Evolutionary conservation across 2,797 vertebrate species (phyloP), one percentile per base, ranked within the genome.

Genomic region (Geotria australis): DNA sequence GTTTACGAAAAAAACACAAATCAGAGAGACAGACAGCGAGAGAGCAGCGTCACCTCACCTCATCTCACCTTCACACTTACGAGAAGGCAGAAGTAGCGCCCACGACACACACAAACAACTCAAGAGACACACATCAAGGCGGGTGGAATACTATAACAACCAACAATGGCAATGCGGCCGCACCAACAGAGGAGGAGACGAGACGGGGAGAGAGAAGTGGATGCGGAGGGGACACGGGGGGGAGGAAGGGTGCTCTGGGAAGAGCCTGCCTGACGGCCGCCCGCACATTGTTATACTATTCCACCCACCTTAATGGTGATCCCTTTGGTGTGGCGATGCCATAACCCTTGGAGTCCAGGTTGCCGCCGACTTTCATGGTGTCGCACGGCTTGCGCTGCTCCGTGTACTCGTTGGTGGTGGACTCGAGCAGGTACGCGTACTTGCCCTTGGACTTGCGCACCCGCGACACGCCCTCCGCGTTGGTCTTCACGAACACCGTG

Each of bases 261-360:
- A 38, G 24, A 38, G 24, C 24, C 24, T 38, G 24, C 24, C 24
- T 38, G 24, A n/a, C 51, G n/a, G 24, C 51, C 24, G 51, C 51
- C 55, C 24, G 51, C 51, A 73, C 77, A 84, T 85, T 89, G 88
- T 91, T 84, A 85, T 85, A 84, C 77, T 91, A 91, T 81, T 81
- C 89, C 88, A 98, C 89, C 89, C 82, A 98, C 89, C 88, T 93
- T 95, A 98, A 88, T 86, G 83, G 83, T 75, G 88, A 95, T 77
- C 85, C 84, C 79, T 96, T 96, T 64, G 89, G 88, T 61, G 89
- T 95, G 46, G 85, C 89, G 72, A 98, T 83, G 66, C 88, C 89
- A 60, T 98, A 98, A 74, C 89, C 88, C 77, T 98, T 95, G 59
- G 89, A 98, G 80, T 98, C 89, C 78, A 98, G 80, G 75, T 98